These are phyloP conservation scores for Orgyia antiqua DNA, from an alignment of 2,888 invertebrate species.

Conservation along the genomic window DNA sequence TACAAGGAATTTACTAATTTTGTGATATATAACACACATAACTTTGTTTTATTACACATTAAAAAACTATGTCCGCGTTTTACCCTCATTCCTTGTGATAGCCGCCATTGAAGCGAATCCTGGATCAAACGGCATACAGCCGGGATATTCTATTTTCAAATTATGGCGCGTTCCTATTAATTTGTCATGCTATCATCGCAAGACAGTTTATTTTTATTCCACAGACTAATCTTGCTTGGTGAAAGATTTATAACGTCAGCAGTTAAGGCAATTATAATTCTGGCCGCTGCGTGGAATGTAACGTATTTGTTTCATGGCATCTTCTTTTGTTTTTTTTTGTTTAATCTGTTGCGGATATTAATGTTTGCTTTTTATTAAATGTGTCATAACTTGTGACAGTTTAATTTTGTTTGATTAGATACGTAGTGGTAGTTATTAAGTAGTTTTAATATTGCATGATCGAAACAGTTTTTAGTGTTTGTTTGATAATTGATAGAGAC, in stretches of 20 bases:
- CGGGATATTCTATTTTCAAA: conserved; percentile 53
- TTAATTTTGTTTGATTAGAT: conserved; percentile 13
- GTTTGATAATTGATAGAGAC: too few species aligned
- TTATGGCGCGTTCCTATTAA: conserved; percentile 52
- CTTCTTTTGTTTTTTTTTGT: too few species aligned
- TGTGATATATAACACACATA: too few species aligned
- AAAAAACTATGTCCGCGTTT: too few species aligned
- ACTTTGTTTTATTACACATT: too few species aligned
- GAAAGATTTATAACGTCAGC: conserved; percentile 50
- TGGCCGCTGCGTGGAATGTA: conserved; percentile 39
- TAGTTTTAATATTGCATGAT: too few species aligned
- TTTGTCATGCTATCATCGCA: conserved; percentile 58
- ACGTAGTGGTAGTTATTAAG: too few species aligned
- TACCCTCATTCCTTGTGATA: too few species aligned
- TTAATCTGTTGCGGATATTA: conserved; percentile 24
- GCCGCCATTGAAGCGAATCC: conserved; percentile 13
- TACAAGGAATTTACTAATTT: too few species aligned
- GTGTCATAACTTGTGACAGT: conserved; percentile 15
- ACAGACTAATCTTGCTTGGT: conserved; percentile 42
- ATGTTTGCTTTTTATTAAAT: conserved; percentile 17
- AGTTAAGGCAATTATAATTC: conserved; percentile 47
- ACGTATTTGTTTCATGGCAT: conserved; percentile 26
- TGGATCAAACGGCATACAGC: conserved; percentile 21
- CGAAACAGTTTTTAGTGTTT: too few species aligned
- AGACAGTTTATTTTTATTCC: conserved; percentile 46